A percentile compares a stretch with the other conserved stretches of the same genome.
Conservation (phyloP, 2,113 vertebrate genomes). For the Enhydra lutris region DNA sequence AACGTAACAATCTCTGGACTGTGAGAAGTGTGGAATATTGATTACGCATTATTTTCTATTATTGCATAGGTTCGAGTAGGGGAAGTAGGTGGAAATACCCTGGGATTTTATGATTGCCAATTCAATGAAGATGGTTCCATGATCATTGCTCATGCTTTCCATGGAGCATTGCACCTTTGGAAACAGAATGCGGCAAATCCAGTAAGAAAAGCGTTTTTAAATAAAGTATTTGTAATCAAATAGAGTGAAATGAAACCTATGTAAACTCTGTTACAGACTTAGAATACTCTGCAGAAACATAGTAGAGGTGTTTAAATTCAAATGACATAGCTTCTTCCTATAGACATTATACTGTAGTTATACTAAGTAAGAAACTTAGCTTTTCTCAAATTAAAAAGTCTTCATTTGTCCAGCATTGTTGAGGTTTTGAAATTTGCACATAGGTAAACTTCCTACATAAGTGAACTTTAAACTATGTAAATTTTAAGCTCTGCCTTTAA, state of each 20-base stretch:
- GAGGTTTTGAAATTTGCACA: neutral
- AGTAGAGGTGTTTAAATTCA: neutral
- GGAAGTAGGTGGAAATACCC: constrained; percentile 97
- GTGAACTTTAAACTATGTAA: neutral
- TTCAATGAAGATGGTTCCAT: constrained; percentile 92
- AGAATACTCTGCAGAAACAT: neutral
- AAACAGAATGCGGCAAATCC: constrained; percentile 82
- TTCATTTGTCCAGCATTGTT: neutral
- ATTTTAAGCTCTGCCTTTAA: neutral
- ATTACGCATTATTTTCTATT: constrained; percentile 53
- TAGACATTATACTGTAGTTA: neutral
- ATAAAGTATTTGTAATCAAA: neutral
- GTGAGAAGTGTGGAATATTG: neutral
- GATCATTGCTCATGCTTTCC: constrained; percentile 95
- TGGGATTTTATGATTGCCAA: constrained; percentile 96
- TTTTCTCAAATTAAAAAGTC: neutral
- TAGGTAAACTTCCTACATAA: neutral
- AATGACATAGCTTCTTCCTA: neutral
- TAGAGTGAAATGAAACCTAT: neutral
- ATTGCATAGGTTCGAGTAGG: constrained; percentile 92
- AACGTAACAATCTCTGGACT: neutral
- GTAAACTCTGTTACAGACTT: neutral
- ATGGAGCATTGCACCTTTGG: constrained; percentile 97
- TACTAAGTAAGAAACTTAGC: neutral
- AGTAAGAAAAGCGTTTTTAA: constrained; percentile 75